A percentile compares a stretch with the other conserved stretches of the same genome.
Evolutionary conservation across 1,140 invertebrate species (phyloP).

Genomic region (Chionoecetes opilio): DNA sequence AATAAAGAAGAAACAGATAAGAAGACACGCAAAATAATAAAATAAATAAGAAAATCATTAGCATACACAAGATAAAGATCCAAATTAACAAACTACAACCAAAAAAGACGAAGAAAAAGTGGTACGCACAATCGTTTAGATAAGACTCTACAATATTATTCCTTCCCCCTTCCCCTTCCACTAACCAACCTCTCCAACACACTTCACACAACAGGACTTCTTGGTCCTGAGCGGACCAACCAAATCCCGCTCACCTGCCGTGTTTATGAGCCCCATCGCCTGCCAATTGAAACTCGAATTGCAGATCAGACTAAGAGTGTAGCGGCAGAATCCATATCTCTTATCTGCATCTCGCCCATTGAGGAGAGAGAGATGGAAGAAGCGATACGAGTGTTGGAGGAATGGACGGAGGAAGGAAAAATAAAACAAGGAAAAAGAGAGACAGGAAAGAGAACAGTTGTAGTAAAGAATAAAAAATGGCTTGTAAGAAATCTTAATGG

Average conservation of each 20-base stretch:
- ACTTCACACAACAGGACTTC: too few relatives aligned
- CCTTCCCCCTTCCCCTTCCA: neutral
- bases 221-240: neutral
- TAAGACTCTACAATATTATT: neutral
- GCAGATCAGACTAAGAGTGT: neutral
- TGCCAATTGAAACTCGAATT: constrained; percentile 7
- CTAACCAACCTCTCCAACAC: neutral
- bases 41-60: too few relatives aligned
- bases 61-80: neutral
- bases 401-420: neutral
- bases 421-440: neutral
- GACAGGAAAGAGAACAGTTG: neutral
- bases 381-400: neutral
- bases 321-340: neutral
- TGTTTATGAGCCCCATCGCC: constrained; percentile 5
- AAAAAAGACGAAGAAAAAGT: neutral
- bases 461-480: too few relatives aligned
- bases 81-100: neutral
- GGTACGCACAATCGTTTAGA: neutral
- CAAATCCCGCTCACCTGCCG: constrained; percentile 9
- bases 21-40: too few relatives aligned
- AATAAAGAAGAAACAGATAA: too few relatives aligned
- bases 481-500: too few relatives aligned
- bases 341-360: constrained; percentile 6
- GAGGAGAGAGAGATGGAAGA: neutral